Percentiles rank a stretch among this genome's conserved stretches.
phyloP scores from a whole-genome alignment of 2,888 invertebrate species.

The Exocentrus adspersus region DNA sequence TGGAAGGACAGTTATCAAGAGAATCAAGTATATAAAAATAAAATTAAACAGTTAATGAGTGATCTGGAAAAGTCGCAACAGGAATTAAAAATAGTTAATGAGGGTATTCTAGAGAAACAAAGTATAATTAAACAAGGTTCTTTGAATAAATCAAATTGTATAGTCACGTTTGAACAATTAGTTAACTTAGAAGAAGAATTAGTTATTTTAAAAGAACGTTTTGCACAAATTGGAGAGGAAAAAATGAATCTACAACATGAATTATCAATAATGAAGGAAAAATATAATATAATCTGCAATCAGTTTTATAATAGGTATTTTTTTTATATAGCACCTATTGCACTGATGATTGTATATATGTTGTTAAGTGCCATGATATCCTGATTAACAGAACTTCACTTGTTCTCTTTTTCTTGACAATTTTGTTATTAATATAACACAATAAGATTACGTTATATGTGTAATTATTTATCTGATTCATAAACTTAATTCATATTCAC shows the following conservation, averaged over 20 bases:
- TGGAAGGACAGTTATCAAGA: slow-evolving; percentile 65
- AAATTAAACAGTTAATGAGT: slow-evolving; percentile 48
- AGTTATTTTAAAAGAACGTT: slow-evolving; percentile 77
- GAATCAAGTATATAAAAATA: slow-evolving; percentile 64
- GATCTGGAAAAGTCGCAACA: slow-evolving; percentile 54
- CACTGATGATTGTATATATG: slow-evolving; percentile 70
- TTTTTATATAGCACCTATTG: slow-evolving; percentile 69
- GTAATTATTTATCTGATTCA: too few relatives aligned
- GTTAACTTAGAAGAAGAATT: slow-evolving; percentile 78
- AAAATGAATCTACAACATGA: slow-evolving; percentile 71
- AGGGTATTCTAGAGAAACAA: slow-evolving; percentile 41
- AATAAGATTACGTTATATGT: too few relatives aligned
- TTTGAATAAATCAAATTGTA: slow-evolving; percentile 47
- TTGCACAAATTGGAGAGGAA: slow-evolving; percentile 73
- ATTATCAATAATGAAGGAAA: slow-evolving; percentile 69
- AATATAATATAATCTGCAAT: slow-evolving; percentile 69
- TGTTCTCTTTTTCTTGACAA: slow-evolving; percentile 61
- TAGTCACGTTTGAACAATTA: slow-evolving; percentile 64
- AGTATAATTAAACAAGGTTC: slow-evolving; percentile 35
- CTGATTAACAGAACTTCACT: slow-evolving; percentile 70
- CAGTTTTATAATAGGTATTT: slow-evolving; percentile 70
- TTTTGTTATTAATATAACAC: slow-evolving; percentile 56
- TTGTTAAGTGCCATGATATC: slow-evolving; percentile 70
- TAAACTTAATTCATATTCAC: too few relatives aligned
- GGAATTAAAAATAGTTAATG: slow-evolving; percentile 28